phyloP scores from a whole-genome alignment of 2,888 invertebrate species.

The Esperia sulphurella region DNA sequence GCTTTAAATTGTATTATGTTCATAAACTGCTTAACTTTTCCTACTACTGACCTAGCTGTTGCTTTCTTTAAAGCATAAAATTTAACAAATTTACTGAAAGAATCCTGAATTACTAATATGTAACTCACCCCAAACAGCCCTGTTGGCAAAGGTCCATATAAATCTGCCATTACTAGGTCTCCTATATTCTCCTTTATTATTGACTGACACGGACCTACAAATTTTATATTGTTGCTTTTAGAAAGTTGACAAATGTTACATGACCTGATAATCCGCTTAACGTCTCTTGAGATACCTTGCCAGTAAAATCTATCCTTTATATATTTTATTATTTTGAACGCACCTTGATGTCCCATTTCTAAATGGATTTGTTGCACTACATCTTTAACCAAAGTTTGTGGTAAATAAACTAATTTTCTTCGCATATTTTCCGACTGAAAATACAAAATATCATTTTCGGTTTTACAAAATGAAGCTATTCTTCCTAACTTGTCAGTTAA shows the following conservation, averaged over 20 bases:
- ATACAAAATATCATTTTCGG: constrained; percentile 10
- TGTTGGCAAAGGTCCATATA: constrained; percentile 17
- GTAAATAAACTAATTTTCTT: constrained; percentile 19
- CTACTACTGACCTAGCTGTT: constrained; percentile 11
- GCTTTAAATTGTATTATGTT: too few relatives aligned
- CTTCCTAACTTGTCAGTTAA: too few relatives aligned
- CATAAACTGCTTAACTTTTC: constrained; percentile 8
- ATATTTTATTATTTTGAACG: too few relatives aligned
- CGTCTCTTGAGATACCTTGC: constrained; percentile 7
- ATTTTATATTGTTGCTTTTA: constrained; percentile 12
- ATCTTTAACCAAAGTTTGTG: constrained; percentile 17
- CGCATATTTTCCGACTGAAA: too few relatives aligned
- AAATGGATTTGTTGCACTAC: constrained; percentile 18
- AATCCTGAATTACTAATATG: too few relatives aligned
- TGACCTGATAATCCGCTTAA: constrained; percentile 9
- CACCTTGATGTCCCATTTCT: too few relatives aligned
- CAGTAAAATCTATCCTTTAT: too few relatives aligned
- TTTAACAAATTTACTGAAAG: constrained; percentile 17
- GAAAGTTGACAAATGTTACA: constrained; percentile 20
- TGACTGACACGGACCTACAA: too few relatives aligned
- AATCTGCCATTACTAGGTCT: constrained; percentile 20
- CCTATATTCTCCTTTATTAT: constrained; percentile 15
- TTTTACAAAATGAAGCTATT: background rate
- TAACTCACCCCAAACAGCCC: constrained; percentile 16
- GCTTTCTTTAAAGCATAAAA: constrained; percentile 8